Conservation (phyloP, 2,797 vertebrate species). For the Acestrorhynchus altus region DNA sequence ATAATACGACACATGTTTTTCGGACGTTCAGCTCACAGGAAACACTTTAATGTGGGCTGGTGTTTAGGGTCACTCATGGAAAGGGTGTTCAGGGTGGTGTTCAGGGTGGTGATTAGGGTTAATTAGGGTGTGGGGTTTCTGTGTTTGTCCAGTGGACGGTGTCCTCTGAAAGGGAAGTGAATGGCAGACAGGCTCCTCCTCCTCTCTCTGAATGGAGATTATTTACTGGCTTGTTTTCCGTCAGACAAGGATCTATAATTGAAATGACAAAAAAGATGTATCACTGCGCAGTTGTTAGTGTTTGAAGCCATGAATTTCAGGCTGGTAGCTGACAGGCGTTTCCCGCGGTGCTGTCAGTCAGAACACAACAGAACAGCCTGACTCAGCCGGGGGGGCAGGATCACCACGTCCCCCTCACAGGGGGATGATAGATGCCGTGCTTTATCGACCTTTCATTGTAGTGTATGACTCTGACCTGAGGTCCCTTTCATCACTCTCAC, state of each 20-base stretch:
- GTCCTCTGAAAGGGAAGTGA: slow-evolving; percentile 32
- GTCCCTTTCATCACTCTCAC: neutral
- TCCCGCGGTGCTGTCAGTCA: slow-evolving; percentile 67
- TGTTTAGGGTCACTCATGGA: too few species aligned
- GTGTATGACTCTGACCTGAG: slow-evolving; percentile 15
- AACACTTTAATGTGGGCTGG: too few species aligned
- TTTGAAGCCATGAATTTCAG: slow-evolving; percentile 75
- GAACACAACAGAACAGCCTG: slow-evolving; percentile 61
- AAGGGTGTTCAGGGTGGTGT: too few species aligned
- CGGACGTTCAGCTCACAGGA: too few species aligned
- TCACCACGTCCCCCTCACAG: slow-evolving; percentile 8
- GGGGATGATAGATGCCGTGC: slow-evolving; percentile 24
- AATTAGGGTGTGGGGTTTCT: neutral
- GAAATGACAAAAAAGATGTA: slow-evolving; percentile 87
- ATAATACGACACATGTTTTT: too few species aligned
- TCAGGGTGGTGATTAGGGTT: slow-evolving; percentile 72
- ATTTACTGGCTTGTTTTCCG: slow-evolving; percentile 72
- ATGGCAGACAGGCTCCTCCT: slow-evolving; percentile 19
- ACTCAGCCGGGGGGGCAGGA: slow-evolving; percentile 35
- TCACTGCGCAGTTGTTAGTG: slow-evolving; percentile 72
- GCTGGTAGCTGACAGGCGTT: slow-evolving; percentile 61
- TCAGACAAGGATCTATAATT: slow-evolving; percentile 84
- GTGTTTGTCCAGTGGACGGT: neutral
- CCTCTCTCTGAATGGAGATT: slow-evolving; percentile 61
- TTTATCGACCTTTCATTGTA: slow-evolving; percentile 25